Evolutionary conservation across 1,140 invertebrate species (phyloP), one percentile per base, ranked within the genome.

Genomic region (Asobara japonica): DNA sequence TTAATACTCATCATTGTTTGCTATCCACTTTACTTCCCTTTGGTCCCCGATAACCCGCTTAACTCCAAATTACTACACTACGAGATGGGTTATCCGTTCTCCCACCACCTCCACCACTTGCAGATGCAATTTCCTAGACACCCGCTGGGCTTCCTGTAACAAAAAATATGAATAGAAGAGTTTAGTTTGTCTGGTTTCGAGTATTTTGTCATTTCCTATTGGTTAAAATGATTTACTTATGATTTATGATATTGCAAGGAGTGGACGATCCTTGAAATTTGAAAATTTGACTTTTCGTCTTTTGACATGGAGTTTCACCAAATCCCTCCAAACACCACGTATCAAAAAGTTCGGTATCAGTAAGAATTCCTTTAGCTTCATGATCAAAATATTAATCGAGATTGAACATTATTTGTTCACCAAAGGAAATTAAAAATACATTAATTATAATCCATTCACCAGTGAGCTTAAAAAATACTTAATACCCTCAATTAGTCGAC

Each of bases 1-100:
- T 64, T 30, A 71, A 48, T 29, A 71, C 61, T 29, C 62, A 68
- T 72, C 70, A 69, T 74, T 68, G 65, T 29, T 31, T 66, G 31
- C 64, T 66, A 22, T 48, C 10, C 36, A 62, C 20, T 65, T 25
- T 18, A 20, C 29, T 25, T 38, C 22, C 27, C 27, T 29, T 64
- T 70, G 60, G 36, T 70, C 60, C 36, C 36, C 60, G 41, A 10
- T 18, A 79, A 80, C 77, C 77, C 69, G 73, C 77, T 78, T 29
- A 31, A 62, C 78, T 74, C 29, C 30, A 16, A 2, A 48, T 81
- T 76, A 65, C 77, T 79, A 80, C 73, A 72, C 79, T 78, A 78
- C 69, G 69, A 73, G 65, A 76, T 75, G 41, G 74, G 51, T 72
- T 72, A 71, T 72, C 68, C 65, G 69, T 7, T n/a, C 51, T 73